Evolutionary conservation across 2,888 invertebrate species (phyloP).

Genomic region (Phragmatobia fuliginosa): DNA sequence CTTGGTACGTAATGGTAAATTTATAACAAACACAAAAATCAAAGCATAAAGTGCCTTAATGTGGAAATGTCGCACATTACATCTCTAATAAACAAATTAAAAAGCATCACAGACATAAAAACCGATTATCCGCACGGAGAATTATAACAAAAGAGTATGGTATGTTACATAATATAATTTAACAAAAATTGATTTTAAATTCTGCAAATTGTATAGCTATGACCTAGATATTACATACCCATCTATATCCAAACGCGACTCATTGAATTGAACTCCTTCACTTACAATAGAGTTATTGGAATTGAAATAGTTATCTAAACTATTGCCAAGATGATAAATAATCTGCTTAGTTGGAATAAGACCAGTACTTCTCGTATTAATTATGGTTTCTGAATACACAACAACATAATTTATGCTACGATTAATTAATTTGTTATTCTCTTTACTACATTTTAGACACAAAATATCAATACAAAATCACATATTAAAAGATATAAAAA

Average conservation of each 20-base stretch:
- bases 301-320: slow-evolving; percentile 53
- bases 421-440: not conserved
- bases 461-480: no score
- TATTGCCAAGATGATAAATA: slow-evolving; percentile 51
- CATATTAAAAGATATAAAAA: no score
- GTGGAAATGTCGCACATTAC: no score
- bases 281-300: slow-evolving; percentile 49
- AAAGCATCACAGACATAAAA: no score
- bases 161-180: no score
- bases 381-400: slow-evolving; percentile 29
- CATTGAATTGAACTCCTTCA: slow-evolving; percentile 41
- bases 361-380: slow-evolving; percentile 36
- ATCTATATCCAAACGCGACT: slow-evolving; percentile 31
- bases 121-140: no score
- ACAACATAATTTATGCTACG: slow-evolving; percentile 25
- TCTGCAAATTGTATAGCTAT: not conserved
- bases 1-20: no score
- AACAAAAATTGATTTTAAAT: not conserved
- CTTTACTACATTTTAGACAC: no score
- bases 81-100: no score
- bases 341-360: slow-evolving; percentile 44
- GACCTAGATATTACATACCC: slow-evolving; percentile 13
- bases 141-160: no score
- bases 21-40: no score
- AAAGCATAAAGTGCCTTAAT: no score